Evolutionary conservation across 2,113 vertebrate species (phyloP).

Genomic region (Axis porcinus): DNA sequence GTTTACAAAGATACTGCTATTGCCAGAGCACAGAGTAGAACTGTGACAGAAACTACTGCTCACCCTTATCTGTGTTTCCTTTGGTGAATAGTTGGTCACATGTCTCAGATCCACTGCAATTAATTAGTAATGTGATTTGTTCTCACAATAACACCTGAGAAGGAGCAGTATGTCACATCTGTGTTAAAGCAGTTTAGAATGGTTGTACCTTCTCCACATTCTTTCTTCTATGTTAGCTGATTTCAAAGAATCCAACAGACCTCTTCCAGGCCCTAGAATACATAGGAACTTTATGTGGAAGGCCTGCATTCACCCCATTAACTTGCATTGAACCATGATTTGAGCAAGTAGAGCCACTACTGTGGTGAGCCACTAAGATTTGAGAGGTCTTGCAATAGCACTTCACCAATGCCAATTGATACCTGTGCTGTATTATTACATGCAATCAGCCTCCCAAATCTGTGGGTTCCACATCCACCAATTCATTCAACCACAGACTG

Average conservation of each 20-base stretch:
- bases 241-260: neutral
- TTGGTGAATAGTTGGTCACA: neutral
- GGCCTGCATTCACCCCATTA: neutral
- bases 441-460: neutral
- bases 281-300: neutral
- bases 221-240: neutral
- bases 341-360: neutral
- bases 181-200: neutral
- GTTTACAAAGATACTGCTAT: neutral
- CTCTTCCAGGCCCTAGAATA: neutral
- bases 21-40: neutral
- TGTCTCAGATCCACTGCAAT: neutral
- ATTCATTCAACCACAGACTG: neutral
- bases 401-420: neutral
- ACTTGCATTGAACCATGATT: neutral
- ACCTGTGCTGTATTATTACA: neutral
- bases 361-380: neutral
- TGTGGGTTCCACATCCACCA: neutral
- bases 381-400: neutral
- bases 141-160: neutral
- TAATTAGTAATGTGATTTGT: neutral
- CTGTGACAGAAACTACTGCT: neutral
- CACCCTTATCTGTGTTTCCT: neutral
- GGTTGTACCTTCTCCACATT: neutral
- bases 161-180: neutral